phyloP scores from a whole-genome alignment of 2,888 invertebrate genomes.

The Diogma glabrata region DNA sequence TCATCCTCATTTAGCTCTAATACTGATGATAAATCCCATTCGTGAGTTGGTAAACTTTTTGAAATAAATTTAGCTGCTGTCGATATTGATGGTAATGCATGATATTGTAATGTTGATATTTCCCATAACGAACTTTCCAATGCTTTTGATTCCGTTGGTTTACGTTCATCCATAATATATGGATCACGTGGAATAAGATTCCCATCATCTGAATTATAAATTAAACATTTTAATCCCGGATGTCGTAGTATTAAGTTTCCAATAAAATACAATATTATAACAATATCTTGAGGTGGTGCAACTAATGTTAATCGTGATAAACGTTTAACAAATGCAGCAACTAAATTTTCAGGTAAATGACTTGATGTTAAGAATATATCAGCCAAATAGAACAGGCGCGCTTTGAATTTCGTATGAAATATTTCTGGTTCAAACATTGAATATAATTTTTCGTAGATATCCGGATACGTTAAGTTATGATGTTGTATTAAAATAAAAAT shows the following conservation, averaged over 20 bases:
- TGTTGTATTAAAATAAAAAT: slow-evolving; percentile 80
- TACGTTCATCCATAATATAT: slow-evolving; percentile 68
- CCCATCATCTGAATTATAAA: slow-evolving; percentile 40
- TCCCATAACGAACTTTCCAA: slow-evolving; percentile 91
- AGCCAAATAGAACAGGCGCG: slow-evolving; percentile 74
- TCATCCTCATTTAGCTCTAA: slow-evolving; percentile 54
- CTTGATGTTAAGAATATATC: slow-evolving; percentile 81
- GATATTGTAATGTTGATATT: slow-evolving; percentile 62
- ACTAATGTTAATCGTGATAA: slow-evolving; percentile 70
- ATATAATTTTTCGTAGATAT: slow-evolving; percentile 91
- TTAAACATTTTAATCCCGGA: slow-evolving; percentile 60
- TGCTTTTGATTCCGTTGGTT: slow-evolving; percentile 69
- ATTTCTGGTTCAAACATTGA: slow-evolving; percentile 85
- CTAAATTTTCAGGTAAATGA: slow-evolving; percentile 80
- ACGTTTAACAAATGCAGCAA: slow-evolving; percentile 88
- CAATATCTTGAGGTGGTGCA: slow-evolving; percentile 69
- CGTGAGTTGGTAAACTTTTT: slow-evolving; percentile 50
- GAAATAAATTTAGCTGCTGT: slow-evolving; percentile 60
- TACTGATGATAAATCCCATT: slow-evolving; percentile 54
- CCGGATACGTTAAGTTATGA: slow-evolving; percentile 90
- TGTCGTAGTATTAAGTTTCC: slow-evolving; percentile 78
- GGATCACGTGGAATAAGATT: slow-evolving; percentile 51
- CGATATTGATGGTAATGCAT: slow-evolving; percentile 59
- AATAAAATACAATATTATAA: slow-evolving; percentile 67
- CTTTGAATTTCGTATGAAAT: slow-evolving; percentile 81